A percentile compares a stretch with the other conserved stretches of the same genome.
Conservation (phyloP, 2,113 vertebrate species). For the Mixornis gularis region DNA sequence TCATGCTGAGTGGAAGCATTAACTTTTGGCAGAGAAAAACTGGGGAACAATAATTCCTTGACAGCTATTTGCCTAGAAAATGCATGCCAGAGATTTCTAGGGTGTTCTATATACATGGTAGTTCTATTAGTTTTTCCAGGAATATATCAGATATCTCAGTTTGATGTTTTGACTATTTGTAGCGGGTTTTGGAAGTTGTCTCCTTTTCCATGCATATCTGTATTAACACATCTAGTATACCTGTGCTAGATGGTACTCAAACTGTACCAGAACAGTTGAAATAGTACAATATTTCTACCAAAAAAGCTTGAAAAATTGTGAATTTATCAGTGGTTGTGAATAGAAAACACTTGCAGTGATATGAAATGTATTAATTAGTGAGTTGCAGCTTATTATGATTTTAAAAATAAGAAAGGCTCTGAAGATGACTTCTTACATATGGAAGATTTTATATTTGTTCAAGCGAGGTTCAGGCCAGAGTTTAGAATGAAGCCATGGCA, state of each 20-base stretch:
- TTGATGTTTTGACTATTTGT: neutral
- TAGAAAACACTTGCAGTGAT: neutral
- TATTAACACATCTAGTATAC: neutral
- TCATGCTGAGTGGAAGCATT: neutral
- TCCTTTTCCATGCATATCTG: neutral
- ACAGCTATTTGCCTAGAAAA: neutral
- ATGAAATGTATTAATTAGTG: neutral
- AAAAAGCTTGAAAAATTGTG: neutral
- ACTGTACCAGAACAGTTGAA: neutral
- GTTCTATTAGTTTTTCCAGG: neutral
- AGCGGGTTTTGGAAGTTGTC: neutral
- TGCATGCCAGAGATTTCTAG: neutral
- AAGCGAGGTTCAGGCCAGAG: neutral
- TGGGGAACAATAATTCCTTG: neutral
- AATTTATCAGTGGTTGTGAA: neutral
- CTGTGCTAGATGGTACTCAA: neutral
- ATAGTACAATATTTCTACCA: neutral
- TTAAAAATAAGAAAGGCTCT: neutral
- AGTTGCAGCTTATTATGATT: neutral
- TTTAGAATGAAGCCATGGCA: neutral
- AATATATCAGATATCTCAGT: neutral
- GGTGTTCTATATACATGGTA: neutral
- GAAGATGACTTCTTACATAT: neutral
- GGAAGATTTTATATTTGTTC: neutral
- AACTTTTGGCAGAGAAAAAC: neutral